A percentile compares a stretch with the other conserved stretches of the same genome.
Conservation (phyloP, 1,140 invertebrate species). For the Tenebrio molitor region DNA sequence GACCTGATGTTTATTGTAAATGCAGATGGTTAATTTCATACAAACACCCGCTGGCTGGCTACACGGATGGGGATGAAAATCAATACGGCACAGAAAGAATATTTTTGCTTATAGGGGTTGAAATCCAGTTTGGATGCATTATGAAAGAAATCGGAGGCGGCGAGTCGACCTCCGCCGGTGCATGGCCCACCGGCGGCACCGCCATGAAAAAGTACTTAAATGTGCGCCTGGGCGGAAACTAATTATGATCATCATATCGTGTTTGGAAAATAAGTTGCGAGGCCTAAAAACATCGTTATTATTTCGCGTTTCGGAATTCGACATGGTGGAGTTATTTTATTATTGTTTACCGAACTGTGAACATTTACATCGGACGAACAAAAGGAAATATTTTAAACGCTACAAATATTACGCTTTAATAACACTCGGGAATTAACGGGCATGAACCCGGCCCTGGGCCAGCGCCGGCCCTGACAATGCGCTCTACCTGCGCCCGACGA, state of each 20-base stretch:
- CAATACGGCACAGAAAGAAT: conserved; percentile 65
- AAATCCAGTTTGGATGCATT: conserved; percentile 56
- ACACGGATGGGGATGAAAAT: conserved; percentile 64
- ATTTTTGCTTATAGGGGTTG: conserved; percentile 64
- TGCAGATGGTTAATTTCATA: conserved; percentile 63
- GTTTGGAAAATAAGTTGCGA: conserved; percentile 42
- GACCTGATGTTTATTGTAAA: conserved; percentile 62
- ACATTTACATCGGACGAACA: conserved; percentile 45
- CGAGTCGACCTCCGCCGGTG: too few relatives aligned
- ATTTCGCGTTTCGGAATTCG: conserved; percentile 45
- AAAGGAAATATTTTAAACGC: conserved; percentile 44
- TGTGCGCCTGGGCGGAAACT: conserved; percentile 29
- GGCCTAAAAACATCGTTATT: conserved; percentile 44
- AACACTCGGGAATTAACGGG: conserved; percentile 46
- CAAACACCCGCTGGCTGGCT: conserved; percentile 59
- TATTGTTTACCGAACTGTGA: conserved; percentile 48
- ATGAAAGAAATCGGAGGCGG: conserved; percentile 52
- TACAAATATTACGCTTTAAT: conserved; percentile 46
- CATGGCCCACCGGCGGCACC: too few relatives aligned
- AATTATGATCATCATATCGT: conserved; percentile 42
- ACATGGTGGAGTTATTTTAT: conserved; percentile 42
- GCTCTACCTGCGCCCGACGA: conserved; percentile 32
- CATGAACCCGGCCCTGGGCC: too few relatives aligned
- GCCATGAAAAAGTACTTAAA: conserved; percentile 27
- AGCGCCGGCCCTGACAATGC: too few relatives aligned